Base-by-base conservation (phyloP, 2,888 invertebrate species). In the Himalopsyche tibetana region DNA sequence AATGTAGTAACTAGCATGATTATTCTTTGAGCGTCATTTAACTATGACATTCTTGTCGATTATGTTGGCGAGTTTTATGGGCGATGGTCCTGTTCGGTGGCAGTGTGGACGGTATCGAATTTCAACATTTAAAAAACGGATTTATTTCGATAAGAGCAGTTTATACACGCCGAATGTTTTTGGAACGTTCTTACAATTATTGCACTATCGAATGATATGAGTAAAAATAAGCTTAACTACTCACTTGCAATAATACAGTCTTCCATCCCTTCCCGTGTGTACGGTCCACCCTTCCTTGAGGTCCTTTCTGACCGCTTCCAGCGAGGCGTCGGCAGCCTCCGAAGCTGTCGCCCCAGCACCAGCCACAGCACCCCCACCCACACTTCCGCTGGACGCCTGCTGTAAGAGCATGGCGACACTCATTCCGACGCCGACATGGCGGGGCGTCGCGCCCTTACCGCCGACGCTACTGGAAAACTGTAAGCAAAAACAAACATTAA, bases 201-300 rank as follows among this genome's bases (percentile, higher is more conserved):
- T 2, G 2, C 28, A 28, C 28, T 28, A 28, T 28, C 28, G 28
- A 28, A 28, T 28, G 28, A n/a, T n/a, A n/a, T n/a, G n/a, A n/a
- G 40, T 40, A 45, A 9, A 45, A 36, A 40, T 15, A 40, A 17
- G 45, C 17, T 51, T 19, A 0, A 45, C 15, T 42, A 94, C 97
- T 95, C 92, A 98, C 98, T 98, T 97, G 96, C 97, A 97, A 94
- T 97, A 98, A 92, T 97, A 98, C 88, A 96, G 95, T 89, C 97
- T 94, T 88, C 97, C 97, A 90, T 96, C 96, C 90, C 95, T 95
- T 90, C 95, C 95, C 87, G 95, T 94, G 91, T 96, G 96, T n/a
- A 95, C 95, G 19, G 96, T 96, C 96, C 96, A 97, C 87, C 96
- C 96, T 88, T 95, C 94, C 90, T 95, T 95, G 88, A 96, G 91